These are phyloP conservation scores for Chelonoidis abingdonii DNA, from an alignment of 2,113 vertebrate genomes.

Conservation along the genomic window DNA sequence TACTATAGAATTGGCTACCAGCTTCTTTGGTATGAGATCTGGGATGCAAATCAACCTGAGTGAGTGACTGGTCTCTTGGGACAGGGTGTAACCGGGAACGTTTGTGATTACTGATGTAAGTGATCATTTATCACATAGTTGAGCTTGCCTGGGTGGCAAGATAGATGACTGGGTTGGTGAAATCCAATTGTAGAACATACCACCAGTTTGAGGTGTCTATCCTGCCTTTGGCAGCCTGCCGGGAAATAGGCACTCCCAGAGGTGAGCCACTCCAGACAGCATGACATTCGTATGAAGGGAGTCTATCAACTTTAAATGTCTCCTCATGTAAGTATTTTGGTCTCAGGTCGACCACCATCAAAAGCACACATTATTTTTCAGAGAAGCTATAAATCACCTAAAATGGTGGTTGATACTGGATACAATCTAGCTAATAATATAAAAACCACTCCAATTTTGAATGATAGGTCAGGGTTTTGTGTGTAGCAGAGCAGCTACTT, in stretches of 20 bases:
- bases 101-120: background rate
- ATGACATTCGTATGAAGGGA: background rate
- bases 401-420: slow-evolving; percentile 13
- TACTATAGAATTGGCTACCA: background rate
- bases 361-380: background rate
- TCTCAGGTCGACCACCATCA: background rate
- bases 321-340: background rate
- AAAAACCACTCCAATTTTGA: background rate
- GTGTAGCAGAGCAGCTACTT: too few species aligned
- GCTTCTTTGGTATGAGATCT: background rate
- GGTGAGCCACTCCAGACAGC: background rate
- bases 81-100: background rate
- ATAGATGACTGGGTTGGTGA: too few species aligned
- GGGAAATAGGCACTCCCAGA: background rate
- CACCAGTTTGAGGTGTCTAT: background rate
- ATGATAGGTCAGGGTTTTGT: too few species aligned
- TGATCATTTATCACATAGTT: background rate
- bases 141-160: background rate
- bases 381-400: background rate
- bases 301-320: background rate
- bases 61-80: background rate
- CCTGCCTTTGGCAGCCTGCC: background rate
- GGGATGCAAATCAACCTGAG: background rate
- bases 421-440: background rate
- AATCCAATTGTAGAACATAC: background rate